Percentiles rank a stretch among this genome's conserved stretches.
Evolutionary conservation across 1,140 invertebrate species (phyloP).

Genomic region (Tribolium castaneum): DNA sequence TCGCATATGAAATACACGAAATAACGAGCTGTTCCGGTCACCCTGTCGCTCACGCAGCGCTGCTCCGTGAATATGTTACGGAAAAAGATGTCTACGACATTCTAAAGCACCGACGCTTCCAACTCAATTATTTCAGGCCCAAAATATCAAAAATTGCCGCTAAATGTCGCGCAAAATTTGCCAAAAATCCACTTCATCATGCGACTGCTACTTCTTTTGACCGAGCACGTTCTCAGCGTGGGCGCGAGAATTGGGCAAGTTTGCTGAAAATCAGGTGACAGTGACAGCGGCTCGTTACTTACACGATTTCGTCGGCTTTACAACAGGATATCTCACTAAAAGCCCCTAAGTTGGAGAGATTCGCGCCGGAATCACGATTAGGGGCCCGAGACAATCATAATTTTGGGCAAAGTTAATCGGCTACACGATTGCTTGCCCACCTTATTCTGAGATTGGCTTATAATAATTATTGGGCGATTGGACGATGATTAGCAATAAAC

Average conservation of each 20-base stretch:
- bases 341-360: background rate
- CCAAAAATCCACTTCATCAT: background rate
- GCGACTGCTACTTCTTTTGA: background rate
- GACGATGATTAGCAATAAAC: too few species aligned
- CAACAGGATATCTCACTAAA: conserved; percentile 7
- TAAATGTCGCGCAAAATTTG: background rate
- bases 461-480: background rate
- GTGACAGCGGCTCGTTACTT: conserved; percentile 30
- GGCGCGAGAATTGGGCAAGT: conserved; percentile 21
- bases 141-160: too few species aligned
- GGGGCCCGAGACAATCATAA: background rate
- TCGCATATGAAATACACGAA: conserved; percentile 22
- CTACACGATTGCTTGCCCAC: background rate
- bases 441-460: background rate
- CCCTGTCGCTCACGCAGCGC: background rate
- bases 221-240: conserved; percentile 18
- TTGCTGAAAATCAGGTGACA: conserved; percentile 28
- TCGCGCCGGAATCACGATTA: background rate
- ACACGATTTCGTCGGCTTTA: conserved; percentile 17
- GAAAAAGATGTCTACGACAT: background rate
- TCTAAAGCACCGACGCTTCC: background rate
- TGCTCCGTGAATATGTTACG: background rate
- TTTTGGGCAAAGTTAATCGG: background rate
- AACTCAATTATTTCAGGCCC: too few species aligned
- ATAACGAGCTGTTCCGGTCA: conserved; percentile 26